Percentiles rank a stretch among this genome's conserved stretches.
phyloP scores from a whole-genome alignment of 2,797 vertebrate genomes.

The Tamandua tetradactyla region DNA sequence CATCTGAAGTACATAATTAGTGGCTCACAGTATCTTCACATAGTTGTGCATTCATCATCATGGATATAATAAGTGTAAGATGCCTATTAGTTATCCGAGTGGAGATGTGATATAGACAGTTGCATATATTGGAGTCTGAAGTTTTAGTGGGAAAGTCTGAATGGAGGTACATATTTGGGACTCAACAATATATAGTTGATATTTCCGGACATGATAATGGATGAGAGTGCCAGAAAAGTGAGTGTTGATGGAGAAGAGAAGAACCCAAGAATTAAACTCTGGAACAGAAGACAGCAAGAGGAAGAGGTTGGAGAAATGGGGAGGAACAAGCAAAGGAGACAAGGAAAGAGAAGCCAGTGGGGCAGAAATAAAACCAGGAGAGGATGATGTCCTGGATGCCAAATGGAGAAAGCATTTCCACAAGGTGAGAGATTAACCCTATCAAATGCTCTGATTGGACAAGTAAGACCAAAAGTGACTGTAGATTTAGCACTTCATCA shows the following conservation, averaged over 20 bases:
- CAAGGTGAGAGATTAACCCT: neutral
- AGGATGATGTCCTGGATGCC: too few relatives aligned
- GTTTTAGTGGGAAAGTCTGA: neutral
- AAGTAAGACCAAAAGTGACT: neutral
- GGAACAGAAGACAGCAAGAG: neutral
- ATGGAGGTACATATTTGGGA: neutral
- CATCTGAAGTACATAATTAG: too few relatives aligned
- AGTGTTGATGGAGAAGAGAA: neutral
- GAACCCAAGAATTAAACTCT: neutral
- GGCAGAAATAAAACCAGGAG: neutral
- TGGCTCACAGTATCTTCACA: too few relatives aligned
- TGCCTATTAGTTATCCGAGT: neutral
- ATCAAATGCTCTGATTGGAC: neutral
- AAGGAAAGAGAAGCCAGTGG: neutral
- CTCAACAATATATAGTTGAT: neutral
- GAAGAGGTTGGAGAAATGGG: neutral
- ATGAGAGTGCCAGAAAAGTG: neutral
- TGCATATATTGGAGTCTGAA: neutral
- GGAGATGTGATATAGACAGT: neutral
- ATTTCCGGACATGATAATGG: neutral
- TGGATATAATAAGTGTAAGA: too few relatives aligned
- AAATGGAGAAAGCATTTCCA: neutral
- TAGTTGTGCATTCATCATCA: too few relatives aligned
- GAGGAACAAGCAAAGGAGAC: neutral
- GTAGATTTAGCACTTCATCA: neutral